These are phyloP conservation scores for Dromius quadrimaculatus DNA, from an alignment of 2,888 invertebrate genomes.

Conservation along the genomic window DNA sequence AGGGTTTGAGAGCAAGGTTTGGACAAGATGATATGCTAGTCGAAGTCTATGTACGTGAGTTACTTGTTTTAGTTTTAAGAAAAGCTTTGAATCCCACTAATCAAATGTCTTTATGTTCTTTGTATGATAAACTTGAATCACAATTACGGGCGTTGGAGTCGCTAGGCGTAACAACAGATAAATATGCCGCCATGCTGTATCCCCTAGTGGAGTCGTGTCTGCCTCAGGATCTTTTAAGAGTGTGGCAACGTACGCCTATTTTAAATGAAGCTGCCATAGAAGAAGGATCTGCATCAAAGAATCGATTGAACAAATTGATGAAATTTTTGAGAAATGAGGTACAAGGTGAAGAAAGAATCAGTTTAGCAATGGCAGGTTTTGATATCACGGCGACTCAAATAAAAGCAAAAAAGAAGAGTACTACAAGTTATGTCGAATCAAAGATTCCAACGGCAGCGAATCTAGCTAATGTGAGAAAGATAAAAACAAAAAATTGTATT, in stretches of 20 bases:
- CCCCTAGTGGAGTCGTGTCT: constrained; percentile 39
- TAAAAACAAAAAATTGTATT: neutral
- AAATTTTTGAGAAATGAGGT: constrained; percentile 56
- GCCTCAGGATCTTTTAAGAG: constrained; percentile 27
- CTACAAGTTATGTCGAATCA: neutral
- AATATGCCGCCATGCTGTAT: constrained; percentile 42
- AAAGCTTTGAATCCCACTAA: constrained; percentile 5
- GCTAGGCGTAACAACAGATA: constrained; percentile 29
- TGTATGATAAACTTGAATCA: constrained; percentile 38
- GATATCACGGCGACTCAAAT: constrained; percentile 5
- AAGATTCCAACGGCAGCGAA: constrained; percentile 11
- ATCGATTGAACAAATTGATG: constrained; percentile 43
- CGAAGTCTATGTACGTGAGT: constrained; percentile 58
- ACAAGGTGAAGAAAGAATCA: constrained; percentile 56
- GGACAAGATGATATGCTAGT: constrained; percentile 34
- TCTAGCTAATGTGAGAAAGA: neutral
- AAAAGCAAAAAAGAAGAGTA: neutral
- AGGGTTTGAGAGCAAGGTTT: constrained; percentile 31
- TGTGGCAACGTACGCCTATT: constrained; percentile 34
- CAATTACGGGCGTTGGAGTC: constrained; percentile 21
- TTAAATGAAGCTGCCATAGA: neutral
- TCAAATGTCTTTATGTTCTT: neutral
- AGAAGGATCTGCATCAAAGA: neutral
- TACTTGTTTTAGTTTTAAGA: constrained; percentile 13
- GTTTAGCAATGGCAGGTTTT: constrained; percentile 53